Base-by-base conservation (phyloP, 2,888 invertebrate genomes). In the Meandrusa payeni region DNA sequence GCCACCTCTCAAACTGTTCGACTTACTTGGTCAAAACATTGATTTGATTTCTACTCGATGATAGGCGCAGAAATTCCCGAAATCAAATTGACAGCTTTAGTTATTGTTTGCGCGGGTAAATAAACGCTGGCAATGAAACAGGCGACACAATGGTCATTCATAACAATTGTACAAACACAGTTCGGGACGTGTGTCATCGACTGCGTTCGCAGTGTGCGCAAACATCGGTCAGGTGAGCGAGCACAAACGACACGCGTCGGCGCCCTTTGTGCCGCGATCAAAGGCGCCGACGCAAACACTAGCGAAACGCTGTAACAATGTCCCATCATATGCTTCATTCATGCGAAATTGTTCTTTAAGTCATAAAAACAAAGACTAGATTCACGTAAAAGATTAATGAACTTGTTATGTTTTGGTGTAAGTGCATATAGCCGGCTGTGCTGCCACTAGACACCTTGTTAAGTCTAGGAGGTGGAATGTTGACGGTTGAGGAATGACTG, bases 161-260 rank as follows among this genome's bases (percentile, higher is more conserved):
- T 44, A 33, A 39, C 39, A 34, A 39, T 33, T 47, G 43, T 42
- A 39, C 36, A 44, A 38, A 39, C 22, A 34, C 39, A 34, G 20
- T 27, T n/a, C 23, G 26, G 10, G 40, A 20, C 32, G 38, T 29
- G 40, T 26, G 40, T 50, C 47, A 48, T 33, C 37, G 45, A 20
- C 45, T 45, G 42, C 13, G 49, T 61, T 52, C 60, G 71, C 69
- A 43, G 45, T 44, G 49, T 45, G 52, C 52, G 53, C 60, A 62
- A 62, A 60, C 80, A 81, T 48, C 57, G 64, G 69, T 86, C 85
- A 85, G 86, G 85, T 85, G 85, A 77, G 78, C 75, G 71, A 63
- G 64, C 76, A 72, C 79, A 81, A 69, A 72, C 77, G 80, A 80
- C 82, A 78, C 79, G 71, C 66, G 64, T 69, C 82, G 86, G 86